Conservation (phyloP, 2,797 vertebrate genomes). For the Sebastes nivosus region DNA sequence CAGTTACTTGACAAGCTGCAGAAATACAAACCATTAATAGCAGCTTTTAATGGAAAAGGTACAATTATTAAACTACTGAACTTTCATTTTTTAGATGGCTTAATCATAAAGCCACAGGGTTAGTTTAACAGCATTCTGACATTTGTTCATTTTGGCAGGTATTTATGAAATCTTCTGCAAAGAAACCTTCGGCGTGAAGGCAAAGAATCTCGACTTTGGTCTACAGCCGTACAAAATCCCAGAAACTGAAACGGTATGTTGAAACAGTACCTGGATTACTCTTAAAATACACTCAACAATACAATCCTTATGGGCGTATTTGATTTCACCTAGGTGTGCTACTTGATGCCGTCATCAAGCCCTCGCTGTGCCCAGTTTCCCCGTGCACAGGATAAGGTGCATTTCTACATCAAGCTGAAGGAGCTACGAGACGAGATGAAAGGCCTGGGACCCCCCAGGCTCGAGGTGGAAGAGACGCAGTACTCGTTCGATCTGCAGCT, state of each 20-base stretch:
- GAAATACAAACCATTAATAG: constrained; percentile 94
- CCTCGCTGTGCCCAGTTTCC: constrained; percentile 98
- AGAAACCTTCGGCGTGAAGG: constrained; percentile 96
- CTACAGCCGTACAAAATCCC: constrained; percentile 97
- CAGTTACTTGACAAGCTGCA: constrained; percentile 96
- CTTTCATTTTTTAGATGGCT: not conserved
- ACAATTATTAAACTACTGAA: not conserved
- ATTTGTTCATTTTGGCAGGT: constrained; percentile 74
- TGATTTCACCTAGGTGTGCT: constrained; percentile 86
- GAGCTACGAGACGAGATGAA: constrained; percentile 93
- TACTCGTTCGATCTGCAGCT: constrained; percentile 92
- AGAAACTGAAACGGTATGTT: constrained; percentile 92
- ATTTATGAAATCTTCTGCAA: constrained; percentile 99
- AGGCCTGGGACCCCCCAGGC: constrained; percentile 65
- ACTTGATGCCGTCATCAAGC: constrained; percentile 97
- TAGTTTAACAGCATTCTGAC: not conserved
- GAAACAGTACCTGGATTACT: not conserved
- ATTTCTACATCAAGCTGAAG: constrained; percentile 98
- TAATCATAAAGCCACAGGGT: not conserved
- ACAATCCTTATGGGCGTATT: not conserved
- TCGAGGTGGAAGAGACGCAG: constrained; percentile 84
- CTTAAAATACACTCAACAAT: not conserved
- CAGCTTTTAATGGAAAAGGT: constrained; percentile 96
- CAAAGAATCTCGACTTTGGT: constrained; percentile 97
- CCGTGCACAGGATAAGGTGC: constrained; percentile 97